Conservation (phyloP, 2,797 vertebrate species). For the Ceryle rudis region DNA sequence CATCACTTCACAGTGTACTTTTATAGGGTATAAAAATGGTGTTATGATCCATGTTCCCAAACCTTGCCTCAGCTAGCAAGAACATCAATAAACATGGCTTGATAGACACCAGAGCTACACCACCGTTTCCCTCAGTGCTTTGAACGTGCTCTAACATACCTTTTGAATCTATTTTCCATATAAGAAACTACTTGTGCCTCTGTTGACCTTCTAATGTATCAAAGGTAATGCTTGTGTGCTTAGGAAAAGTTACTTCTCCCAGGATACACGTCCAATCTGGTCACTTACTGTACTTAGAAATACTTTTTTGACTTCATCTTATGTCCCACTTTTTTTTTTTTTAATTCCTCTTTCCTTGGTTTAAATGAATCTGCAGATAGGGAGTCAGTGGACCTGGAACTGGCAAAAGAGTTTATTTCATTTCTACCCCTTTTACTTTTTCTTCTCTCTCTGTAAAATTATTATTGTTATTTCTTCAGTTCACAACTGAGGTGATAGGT, state of each 20-base stretch:
- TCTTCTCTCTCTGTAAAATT: not conserved
- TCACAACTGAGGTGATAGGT: conserved; percentile 21
- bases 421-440: not conserved
- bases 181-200: not conserved
- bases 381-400: not conserved
- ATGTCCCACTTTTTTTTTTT: not conserved
- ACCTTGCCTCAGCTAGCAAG: conserved; percentile 43
- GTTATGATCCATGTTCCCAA: conserved; percentile 68
- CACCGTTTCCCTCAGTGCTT: not conserved
- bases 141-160: not conserved
- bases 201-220: not conserved
- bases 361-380: not conserved
- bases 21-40: conserved; percentile 70
- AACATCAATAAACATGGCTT: conserved; percentile 63
- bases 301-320: not conserved
- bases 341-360: not conserved
- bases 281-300: not conserved
- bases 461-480: conserved; percentile 5
- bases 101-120: conserved; percentile 57
- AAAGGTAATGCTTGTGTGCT: not conserved
- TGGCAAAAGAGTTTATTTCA: not conserved
- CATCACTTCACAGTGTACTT: conserved; percentile 43
- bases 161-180: not conserved
- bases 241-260: not conserved
- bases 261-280: not conserved